Evolutionary conservation across 2,797 vertebrate genomes (phyloP), one percentile per base, ranked within the genome.

Genomic region (Neosalanx taihuensis): DNA sequence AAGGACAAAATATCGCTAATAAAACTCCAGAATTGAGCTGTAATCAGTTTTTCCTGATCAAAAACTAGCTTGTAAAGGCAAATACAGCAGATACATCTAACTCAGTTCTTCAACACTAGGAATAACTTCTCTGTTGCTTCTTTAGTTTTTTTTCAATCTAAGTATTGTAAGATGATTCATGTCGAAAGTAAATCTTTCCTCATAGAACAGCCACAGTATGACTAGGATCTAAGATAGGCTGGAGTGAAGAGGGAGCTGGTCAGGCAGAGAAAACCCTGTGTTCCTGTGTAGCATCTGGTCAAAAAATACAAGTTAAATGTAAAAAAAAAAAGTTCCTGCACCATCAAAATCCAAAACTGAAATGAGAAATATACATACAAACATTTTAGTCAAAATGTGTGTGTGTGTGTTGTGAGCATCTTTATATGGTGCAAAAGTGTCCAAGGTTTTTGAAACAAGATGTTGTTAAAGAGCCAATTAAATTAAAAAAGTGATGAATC

Each of bases 1-100:
- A 46, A 46, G 13, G 41, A 13, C 35, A 6, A 46, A 46, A 13
- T 33, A 66, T 46, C 41, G 59, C 69, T 70, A 41, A 41, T 51
- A 30, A 23, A 70, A 35, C n/a, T 66, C 59, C 66, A 29, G 70
- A 75, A 12, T n/a, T 72, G 26, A 63, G 66, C 49, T 49, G 17
- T 37, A 58, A 67, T 41, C 46, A 69, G 23, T 51, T 70, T 73
- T 73, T 65, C n/a, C 9, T 5, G 30, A 37, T 41, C 57, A 60
- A 30, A 65, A 35, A 65, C 2, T 20, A 64, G 60, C 26, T 62
- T 30, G 35, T 26, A 31, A 31, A 53, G 3, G 10, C 29, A 72
- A 35, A n/a, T 49, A 65, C 33, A 51, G 41, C 46, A 69, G 9
- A 76, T 72, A 17, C 72, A 71, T 67, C 30, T 31, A 56, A 20